Evolutionary conservation across 1,140 invertebrate genomes (phyloP).

Genomic region (Zaprionus camerounensis): DNA sequence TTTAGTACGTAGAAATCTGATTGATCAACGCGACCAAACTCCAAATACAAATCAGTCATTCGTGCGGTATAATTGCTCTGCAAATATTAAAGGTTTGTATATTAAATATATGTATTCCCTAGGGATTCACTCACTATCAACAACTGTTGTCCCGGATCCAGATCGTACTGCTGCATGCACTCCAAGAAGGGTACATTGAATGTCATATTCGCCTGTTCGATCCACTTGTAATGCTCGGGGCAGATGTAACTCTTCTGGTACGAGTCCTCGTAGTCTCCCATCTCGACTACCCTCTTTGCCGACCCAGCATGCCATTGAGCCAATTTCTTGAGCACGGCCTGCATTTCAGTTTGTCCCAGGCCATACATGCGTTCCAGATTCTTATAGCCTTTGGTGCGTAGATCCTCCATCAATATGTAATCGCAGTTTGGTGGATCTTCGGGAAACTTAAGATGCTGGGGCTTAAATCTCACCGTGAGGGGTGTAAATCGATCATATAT

Average conservation of each 20-base stretch:
- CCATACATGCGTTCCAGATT: slow-evolving; percentile 85
- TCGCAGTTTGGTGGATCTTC: slow-evolving; percentile 49
- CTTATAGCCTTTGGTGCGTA: slow-evolving; percentile 41
- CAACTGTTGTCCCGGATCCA: slow-evolving; percentile 55
- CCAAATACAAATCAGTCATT: slow-evolving; percentile 66
- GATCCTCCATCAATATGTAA: slow-evolving; percentile 66
- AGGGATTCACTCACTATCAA: slow-evolving; percentile 52
- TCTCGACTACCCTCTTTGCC: slow-evolving; percentile 47
- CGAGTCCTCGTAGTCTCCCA: slow-evolving; percentile 53
- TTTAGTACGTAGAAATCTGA: slow-evolving; percentile 86
- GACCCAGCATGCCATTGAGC: slow-evolving; percentile 86
- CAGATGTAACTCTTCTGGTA: slow-evolving; percentile 63
- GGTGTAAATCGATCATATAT: slow-evolving; percentile 60
- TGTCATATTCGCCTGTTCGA: slow-evolving; percentile 60
- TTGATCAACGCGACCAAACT: slow-evolving; percentile 65
- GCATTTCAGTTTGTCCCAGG: slow-evolving; percentile 84
- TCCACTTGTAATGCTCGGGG: slow-evolving; percentile 47
- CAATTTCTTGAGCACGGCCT: slow-evolving; percentile 85
- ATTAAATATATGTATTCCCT: background rate
- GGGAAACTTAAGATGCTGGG: slow-evolving; percentile 51
- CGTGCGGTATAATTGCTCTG: slow-evolving; percentile 65
- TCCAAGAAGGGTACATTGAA: slow-evolving; percentile 67
- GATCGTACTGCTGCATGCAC: slow-evolving; percentile 62
- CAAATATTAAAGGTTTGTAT: background rate
- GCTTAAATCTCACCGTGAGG: slow-evolving; percentile 53